Evolutionary conservation across 2,888 invertebrate genomes (phyloP).

Genomic region (Cephus sareptanus): DNA sequence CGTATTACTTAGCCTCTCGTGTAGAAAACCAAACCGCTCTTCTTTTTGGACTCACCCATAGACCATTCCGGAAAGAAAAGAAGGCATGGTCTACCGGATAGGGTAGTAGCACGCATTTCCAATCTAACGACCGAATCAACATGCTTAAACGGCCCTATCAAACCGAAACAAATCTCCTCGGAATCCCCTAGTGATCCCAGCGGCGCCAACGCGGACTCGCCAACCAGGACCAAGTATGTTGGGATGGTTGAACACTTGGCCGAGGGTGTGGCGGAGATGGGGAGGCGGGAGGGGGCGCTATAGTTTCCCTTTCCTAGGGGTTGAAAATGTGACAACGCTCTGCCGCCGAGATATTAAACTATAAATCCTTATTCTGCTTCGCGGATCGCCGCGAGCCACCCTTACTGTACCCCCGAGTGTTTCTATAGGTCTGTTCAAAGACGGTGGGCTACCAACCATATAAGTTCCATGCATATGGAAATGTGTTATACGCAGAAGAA

Average conservation of each 20-base stretch:
- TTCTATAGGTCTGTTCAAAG: neutral
- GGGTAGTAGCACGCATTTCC: slow-evolving; percentile 30
- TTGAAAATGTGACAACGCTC: slow-evolving; percentile 54
- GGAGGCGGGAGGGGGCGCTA: neutral
- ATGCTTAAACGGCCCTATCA: slow-evolving; percentile 60
- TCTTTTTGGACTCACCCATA: slow-evolving; percentile 5
- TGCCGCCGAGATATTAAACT: slow-evolving; percentile 65
- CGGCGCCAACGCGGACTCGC: neutral
- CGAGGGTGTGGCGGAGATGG: neutral
- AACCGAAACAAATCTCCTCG: slow-evolving; percentile 60
- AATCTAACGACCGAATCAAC: slow-evolving; percentile 62
- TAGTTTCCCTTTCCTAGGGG: slow-evolving; percentile 40
- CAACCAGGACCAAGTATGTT: neutral
- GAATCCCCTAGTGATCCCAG: slow-evolving; percentile 37
- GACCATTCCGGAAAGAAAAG: neutral
- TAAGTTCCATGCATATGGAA: neutral
- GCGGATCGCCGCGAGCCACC: slow-evolving; percentile 49
- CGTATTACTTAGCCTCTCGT: neutral
- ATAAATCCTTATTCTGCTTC: slow-evolving; percentile 65
- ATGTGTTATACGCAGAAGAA: neutral
- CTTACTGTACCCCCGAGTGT: slow-evolving; percentile 4
- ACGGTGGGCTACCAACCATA: neutral
- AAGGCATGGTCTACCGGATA: neutral
- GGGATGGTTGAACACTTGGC: neutral
- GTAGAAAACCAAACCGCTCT: neutral